Conservation (phyloP, 2,113 vertebrate genomes). For the Eulemur macaco region DNA sequence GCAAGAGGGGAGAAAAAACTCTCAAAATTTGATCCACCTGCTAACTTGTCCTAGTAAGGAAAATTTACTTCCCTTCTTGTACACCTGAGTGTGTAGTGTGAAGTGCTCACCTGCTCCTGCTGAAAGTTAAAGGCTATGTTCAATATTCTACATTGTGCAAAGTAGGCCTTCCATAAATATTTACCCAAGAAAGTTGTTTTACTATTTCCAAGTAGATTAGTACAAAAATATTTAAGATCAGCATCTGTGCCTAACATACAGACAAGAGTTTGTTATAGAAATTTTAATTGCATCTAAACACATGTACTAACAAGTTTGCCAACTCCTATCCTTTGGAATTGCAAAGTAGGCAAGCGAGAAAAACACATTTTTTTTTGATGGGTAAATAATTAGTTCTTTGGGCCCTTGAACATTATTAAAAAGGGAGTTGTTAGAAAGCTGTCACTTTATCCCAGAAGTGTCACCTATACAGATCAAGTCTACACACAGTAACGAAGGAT, state of each 20-base stretch:
- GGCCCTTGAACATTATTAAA: constrained; percentile 43
- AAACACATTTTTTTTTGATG: constrained; percentile 24
- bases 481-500: not conserved
- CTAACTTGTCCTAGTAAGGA: not conserved
- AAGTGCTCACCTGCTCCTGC: not conserved
- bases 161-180: not conserved
- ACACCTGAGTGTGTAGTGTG: not conserved
- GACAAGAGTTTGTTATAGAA: not conserved
- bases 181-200: not conserved
- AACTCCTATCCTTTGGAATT: constrained; percentile 4
- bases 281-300: not conserved
- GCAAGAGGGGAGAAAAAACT: rapidly evolving
- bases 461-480: not conserved
- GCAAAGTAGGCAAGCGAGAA: constrained; percentile 14
- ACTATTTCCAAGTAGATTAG: not conserved
- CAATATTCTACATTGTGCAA: not conserved
- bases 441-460: not conserved
- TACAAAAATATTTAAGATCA: not conserved
- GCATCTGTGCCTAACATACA: not conserved
- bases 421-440: constrained; percentile 50
- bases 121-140: not conserved
- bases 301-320: not conserved
- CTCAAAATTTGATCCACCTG: not conserved
- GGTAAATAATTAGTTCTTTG: constrained; percentile 44
- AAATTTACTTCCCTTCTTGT: not conserved